A percentile compares a stretch with the other conserved stretches of the same genome.
phyloP scores from a whole-genome alignment of 2,797 vertebrate genomes.

The Mormyrops attenuatus region DNA sequence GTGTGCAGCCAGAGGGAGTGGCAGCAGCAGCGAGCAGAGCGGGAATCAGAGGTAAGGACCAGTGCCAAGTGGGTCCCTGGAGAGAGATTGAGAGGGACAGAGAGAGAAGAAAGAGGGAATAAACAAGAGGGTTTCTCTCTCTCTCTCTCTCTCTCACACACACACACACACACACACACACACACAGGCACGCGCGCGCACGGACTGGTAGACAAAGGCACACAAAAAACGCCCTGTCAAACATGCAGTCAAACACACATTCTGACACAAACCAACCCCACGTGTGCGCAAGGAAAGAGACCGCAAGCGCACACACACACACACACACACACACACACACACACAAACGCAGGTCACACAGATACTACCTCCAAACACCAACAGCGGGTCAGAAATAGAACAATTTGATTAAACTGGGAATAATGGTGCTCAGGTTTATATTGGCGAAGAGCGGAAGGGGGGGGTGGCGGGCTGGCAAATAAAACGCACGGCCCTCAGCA shows the following conservation, averaged over 20 bases:
- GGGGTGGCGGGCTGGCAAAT: neutral
- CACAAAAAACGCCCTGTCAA: slow-evolving; percentile 28
- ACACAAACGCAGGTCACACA: slow-evolving; percentile 2
- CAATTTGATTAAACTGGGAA: neutral
- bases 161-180: slow-evolving; percentile 31
- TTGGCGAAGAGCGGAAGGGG: neutral
- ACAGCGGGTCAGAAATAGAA: neutral
- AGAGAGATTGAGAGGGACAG: slow-evolving; percentile 40
- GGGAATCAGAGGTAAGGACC: slow-evolving; percentile 61
- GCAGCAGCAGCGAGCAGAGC: slow-evolving; percentile 60
- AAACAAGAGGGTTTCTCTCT: slow-evolving; percentile 32
- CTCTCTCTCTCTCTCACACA: neutral
- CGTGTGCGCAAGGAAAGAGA: slow-evolving; percentile 20
- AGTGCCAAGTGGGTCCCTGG: slow-evolving; percentile 62
- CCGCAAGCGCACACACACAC: slow-evolving; percentile 25
- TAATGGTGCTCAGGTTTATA: slow-evolving; percentile 1
- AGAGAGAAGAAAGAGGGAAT: slow-evolving; percentile 56
- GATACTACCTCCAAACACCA: neutral
- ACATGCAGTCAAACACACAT: slow-evolving; percentile 35
- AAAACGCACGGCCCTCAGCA: neutral
- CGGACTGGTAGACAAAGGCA: slow-evolving; percentile 32
- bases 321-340: slow-evolving; percentile 24
- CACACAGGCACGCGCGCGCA: neutral
- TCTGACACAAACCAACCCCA: neutral
- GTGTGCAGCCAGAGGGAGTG: slow-evolving; percentile 60